These are phyloP conservation scores for Apamea sordens DNA, from an alignment of 2,888 invertebrate genomes.

Conservation along the genomic window DNA sequence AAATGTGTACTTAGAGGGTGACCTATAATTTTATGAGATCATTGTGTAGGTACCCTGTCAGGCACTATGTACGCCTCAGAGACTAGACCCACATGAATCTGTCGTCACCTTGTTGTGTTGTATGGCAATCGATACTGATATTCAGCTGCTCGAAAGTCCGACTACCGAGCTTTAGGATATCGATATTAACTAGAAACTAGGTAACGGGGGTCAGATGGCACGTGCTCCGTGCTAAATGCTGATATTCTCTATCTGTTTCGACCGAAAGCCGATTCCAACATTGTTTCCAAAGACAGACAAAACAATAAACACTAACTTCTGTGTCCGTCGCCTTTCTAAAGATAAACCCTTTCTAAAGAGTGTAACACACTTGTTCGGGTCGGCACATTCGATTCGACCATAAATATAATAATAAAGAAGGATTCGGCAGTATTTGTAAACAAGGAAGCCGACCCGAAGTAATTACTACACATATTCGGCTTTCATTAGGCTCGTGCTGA, in stretches of 20 bases:
- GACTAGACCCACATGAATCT: background rate
- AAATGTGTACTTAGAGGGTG: no score
- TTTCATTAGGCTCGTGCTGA: background rate
- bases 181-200: background rate
- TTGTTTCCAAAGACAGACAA: background rate
- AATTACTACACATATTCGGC: background rate
- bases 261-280: background rate
- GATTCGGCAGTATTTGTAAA: background rate
- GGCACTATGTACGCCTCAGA: no score
- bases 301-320: conserved; percentile 20
- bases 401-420: no score
- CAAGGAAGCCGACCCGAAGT: background rate
- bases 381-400: background rate
- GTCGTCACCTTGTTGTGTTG: background rate
- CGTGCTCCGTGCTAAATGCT: conserved; percentile 4
- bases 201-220: conserved; percentile 6
- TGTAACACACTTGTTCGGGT: background rate
- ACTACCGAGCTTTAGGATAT: background rate
- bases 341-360: conserved; percentile 8
- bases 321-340: conserved; percentile 28
- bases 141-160: background rate
- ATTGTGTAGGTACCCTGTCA: no score
- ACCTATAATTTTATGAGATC: no score
- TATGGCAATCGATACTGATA: background rate
- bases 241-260: conserved; percentile 14